These are phyloP conservation scores for Sarcophaga rosellei DNA, from an alignment of 2,888 invertebrate genomes.

Conservation along the genomic window DNA sequence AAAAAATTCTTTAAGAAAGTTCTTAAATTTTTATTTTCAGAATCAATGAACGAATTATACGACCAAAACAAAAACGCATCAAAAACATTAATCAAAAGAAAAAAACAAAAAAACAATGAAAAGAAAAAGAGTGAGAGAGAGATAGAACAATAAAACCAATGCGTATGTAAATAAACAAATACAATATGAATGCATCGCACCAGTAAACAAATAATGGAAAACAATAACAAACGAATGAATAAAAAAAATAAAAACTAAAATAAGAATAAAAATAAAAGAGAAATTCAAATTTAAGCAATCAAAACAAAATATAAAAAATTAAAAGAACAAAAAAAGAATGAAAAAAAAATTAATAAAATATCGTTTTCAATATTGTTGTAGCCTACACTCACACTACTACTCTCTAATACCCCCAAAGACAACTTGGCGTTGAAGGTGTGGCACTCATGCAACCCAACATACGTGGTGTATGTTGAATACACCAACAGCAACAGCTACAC, in stretches of 20 bases:
- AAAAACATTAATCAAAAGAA: slow-evolving; percentile 24
- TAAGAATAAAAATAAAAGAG: slow-evolving; percentile 27
- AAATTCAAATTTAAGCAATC: slow-evolving; percentile 48
- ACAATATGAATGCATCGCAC: neutral
- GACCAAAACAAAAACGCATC: slow-evolving; percentile 36
- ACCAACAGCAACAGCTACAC: slow-evolving; percentile 9
- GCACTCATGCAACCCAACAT: slow-evolving; percentile 49
- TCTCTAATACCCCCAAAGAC: slow-evolving; percentile 21
- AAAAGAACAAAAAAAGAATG: neutral
- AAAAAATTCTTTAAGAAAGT: no score
- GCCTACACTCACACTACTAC: neutral
- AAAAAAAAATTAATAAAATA: slow-evolving; percentile 51
- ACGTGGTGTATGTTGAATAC: slow-evolving; percentile 54
- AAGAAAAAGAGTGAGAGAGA: no score
- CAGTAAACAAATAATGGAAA: neutral
- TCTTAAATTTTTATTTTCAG: neutral
- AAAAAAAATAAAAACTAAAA: slow-evolving; percentile 10
- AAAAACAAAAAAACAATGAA: neutral
- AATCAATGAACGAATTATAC: slow-evolving; percentile 24
- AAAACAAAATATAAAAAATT: slow-evolving; percentile 54
- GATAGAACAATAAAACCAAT: neutral
- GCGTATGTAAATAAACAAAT: neutral
- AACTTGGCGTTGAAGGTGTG: slow-evolving; percentile 54
- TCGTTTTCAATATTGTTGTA: slow-evolving; percentile 19
- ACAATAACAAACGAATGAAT: slow-evolving; percentile 2